Evolutionary conservation across 2,797 vertebrate genomes (phyloP).

Genomic region (Malurus splendens): DNA sequence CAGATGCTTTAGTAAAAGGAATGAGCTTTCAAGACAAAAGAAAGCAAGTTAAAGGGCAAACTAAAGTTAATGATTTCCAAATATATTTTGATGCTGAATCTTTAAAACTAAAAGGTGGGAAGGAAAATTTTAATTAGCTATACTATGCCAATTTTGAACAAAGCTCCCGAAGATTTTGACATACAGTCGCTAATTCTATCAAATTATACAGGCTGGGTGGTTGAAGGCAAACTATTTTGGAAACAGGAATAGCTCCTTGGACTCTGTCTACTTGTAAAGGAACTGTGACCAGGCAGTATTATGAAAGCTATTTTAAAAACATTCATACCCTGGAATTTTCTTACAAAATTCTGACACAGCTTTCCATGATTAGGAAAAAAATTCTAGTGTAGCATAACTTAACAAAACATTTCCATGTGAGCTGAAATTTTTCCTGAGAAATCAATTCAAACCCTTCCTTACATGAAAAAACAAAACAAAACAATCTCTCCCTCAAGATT

Average conservation of each 20-base stretch:
- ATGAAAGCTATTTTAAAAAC: neutral
- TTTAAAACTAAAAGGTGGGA: neutral
- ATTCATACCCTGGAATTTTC: neutral
- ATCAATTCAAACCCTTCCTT: neutral
- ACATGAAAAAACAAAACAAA: neutral
- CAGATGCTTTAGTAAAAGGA: neutral
- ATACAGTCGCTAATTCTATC: neutral
- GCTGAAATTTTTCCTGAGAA: neutral
- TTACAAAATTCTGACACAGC: neutral
- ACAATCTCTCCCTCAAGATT: neutral
- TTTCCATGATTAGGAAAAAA: neutral
- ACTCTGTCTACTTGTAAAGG: neutral
- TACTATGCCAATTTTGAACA: neutral
- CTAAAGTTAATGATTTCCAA: constrained; percentile 7
- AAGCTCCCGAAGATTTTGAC: neutral
- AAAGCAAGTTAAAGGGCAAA: neutral
- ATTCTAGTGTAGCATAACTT: neutral
- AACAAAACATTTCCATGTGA: neutral
- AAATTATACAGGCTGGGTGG: neutral
- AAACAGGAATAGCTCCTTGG: neutral
- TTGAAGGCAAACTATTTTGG: neutral
- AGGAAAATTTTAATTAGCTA: neutral
- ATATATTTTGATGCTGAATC: neutral
- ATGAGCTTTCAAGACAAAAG: constrained; percentile 6
- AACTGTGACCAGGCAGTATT: neutral